Evolutionary conservation across 2,888 invertebrate species (phyloP), one percentile per base, ranked within the genome.

Genomic region (Aleiodes alternator): DNA sequence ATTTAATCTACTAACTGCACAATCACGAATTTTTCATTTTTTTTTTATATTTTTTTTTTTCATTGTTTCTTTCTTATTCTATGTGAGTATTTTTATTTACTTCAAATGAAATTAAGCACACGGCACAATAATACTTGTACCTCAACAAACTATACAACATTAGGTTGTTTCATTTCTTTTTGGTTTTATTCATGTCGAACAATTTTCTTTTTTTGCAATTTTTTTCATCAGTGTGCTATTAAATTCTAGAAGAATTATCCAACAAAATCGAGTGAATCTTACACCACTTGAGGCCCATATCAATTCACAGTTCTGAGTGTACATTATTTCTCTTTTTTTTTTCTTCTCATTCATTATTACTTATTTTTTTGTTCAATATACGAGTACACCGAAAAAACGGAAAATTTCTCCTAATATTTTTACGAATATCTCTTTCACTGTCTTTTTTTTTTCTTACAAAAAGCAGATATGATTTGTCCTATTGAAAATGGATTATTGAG

Each of bases 1-100:
- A 61, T 64, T 64, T 9, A 48, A 43, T 48, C 64, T 64, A 64
- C 48, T 9, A 64, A 64, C 64, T 64, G 64, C 64, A 64, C 64
- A 64, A 43, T 64, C 64, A 64, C 64, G 64, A 64, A 16, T 14
- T 16, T 55, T 61, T 61, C 14, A 7, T 48, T 43, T 43, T 64
- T 48, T 64, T 23, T 56, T 11, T 23, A 3, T 56, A 8, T 14
- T 1, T 14, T 14, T 64, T 14, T 14, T 64, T 64, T 8, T 43
- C 16, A 61, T 59, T 38, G 16, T 38, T 16, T 34, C n/a, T 31
- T 34, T 4, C n/a, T 55, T 16, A 14, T 55, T 55, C 43, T 64
- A n/a, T 64, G 48, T 64, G 48, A 64, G 14, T 61, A 61, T 38
- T 61, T 61, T 61, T 38, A 61, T 43, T 43, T 43, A 43, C 29